A percentile compares a stretch with the other conserved stretches of the same genome.
phyloP scores from a whole-genome alignment of 2,888 invertebrate species.

The Hyles lineata region DNA sequence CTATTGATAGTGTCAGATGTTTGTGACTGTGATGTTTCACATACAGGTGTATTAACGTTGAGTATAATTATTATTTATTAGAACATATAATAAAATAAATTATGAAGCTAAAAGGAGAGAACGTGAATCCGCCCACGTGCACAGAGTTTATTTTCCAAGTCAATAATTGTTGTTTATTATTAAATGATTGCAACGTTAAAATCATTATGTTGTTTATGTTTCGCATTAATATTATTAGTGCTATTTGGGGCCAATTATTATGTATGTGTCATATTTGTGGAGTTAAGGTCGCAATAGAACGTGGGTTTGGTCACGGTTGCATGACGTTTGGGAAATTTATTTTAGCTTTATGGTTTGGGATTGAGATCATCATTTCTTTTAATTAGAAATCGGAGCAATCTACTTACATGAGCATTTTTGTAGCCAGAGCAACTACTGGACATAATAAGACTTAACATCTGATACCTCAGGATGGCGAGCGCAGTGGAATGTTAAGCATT shows the following conservation, averaged over 20 bases:
- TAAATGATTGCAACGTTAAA: constrained; percentile 4
- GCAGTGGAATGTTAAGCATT: no score
- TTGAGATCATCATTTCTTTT: no score
- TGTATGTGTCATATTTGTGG: not conserved
- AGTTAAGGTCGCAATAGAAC: not conserved
- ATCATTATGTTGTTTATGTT: not conserved
- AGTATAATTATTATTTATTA: no score
- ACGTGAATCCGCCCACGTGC: not conserved
- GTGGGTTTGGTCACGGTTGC: not conserved
- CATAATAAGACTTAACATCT: no score
- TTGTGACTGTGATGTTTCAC: not conserved
- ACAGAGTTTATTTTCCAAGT: not conserved
- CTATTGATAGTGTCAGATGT: no score
- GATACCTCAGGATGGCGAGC: no score
- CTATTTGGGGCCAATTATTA: not conserved
- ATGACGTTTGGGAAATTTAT: not conserved
- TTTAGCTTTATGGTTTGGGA: not conserved
- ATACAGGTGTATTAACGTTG: no score
- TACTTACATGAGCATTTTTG: no score
- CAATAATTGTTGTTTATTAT: constrained; percentile 12
- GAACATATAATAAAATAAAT: no score
- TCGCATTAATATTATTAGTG: constrained; percentile 6
- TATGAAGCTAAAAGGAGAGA: not conserved
- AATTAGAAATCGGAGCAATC: no score
- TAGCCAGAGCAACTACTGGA: no score